Evolutionary conservation across 2,113 vertebrate species (phyloP), one percentile per base, ranked within the genome.

Genomic region (Siniperca chuatsi): DNA sequence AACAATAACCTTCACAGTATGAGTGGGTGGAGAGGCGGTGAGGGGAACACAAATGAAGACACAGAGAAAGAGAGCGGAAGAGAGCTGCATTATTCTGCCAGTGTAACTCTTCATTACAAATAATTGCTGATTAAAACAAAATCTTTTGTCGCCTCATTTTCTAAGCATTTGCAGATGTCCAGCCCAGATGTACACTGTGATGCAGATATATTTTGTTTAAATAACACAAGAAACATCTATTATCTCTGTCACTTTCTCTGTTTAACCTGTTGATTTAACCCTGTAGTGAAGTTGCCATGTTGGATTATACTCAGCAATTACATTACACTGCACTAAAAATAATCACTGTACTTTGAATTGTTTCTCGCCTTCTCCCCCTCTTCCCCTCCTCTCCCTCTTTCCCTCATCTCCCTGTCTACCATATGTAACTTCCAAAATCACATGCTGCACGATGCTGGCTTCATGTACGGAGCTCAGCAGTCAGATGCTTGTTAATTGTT

Each of bases 261-360:
- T 82, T 75, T 6, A 93, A 94, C 90, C 84, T 95, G 90, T 94
- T 95, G 83, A 88, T 89, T 54, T 77, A 46, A 89, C 68, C 54
- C 91, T 40, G 50, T 46, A 67, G 74, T 89, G 75, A 83, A 93
- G 75, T 86, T 82, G 70, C 86, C 55, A 0, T 87, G 81, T 82
- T 87, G 81, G 68, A 83, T 95, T 92, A 86, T 65, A 44, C 25
- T 74, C 12, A 29, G 29, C 50, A 55, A 15, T 78, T 58, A 68
- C 55, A 55, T 65, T 29, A 57, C 40, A 35, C 42, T 57, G 42
- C 58, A 64, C 33, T 58, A 21, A 55, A 79, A 67, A 20, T n/a
- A 46, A 9, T 62, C 61, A 66, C 64, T 78, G 62, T 8, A 20
- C 35, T 62, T 25, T 48, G n/a, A 44, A 18, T 81, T n/a, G 13